Conservation (phyloP, 2,797 vertebrate genomes). For the Hoplostethus atlanticus region DNA sequence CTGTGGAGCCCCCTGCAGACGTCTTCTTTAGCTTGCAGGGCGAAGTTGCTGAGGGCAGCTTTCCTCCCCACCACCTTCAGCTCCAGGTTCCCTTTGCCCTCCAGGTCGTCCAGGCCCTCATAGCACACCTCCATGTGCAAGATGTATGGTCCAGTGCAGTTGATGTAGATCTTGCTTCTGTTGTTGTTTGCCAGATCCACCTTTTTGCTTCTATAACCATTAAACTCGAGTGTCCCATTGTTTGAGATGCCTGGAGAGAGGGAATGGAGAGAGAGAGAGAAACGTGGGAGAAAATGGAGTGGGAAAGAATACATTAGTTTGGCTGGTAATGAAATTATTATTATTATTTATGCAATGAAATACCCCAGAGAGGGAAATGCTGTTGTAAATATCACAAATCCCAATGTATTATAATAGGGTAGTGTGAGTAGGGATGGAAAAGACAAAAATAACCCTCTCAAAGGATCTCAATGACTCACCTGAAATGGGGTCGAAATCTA, state of each 20-base stretch:
- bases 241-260: neutral
- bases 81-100: conserved; percentile 4
- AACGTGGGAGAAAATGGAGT: neutral
- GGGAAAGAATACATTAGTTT: neutral
- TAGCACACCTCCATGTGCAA: conserved; percentile 56
- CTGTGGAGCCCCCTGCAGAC: conserved; percentile 57
- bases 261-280: neutral
- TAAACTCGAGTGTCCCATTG: rapidly evolving
- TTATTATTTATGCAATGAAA: too few relatives aligned
- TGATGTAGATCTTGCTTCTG: conserved; percentile 18
- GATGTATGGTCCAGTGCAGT: conserved; percentile 71
- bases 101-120: rapidly evolving
- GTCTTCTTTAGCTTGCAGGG: rapidly evolving
- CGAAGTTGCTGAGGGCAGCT: neutral
- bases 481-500: conserved; percentile 25
- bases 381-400: neutral
- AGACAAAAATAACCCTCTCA: too few relatives aligned
- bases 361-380: neutral
- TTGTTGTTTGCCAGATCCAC: neutral
- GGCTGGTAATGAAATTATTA: too few relatives aligned
- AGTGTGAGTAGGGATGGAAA: too few relatives aligned
- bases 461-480: conserved; percentile 43
- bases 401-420: too few relatives aligned
- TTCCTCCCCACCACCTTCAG: neutral
- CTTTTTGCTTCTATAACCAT: rapidly evolving